A percentile compares a stretch with the other conserved stretches of the same genome.
Conservation (phyloP, 2,113 vertebrate genomes). For the Tachysurus fulvidraco region DNA sequence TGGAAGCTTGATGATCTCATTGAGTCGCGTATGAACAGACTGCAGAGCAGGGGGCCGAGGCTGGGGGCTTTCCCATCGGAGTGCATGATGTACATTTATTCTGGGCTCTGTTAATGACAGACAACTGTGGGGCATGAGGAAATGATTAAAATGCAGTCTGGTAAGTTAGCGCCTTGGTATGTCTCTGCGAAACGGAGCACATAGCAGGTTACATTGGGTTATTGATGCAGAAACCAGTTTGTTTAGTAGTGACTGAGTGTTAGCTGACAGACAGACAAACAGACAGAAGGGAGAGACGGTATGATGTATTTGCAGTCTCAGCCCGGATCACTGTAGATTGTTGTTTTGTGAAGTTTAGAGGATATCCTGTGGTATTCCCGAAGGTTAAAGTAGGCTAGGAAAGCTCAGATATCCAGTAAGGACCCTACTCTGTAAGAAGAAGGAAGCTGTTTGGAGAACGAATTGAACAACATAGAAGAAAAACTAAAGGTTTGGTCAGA, state of each 20-base stretch:
- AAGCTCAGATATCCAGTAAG: background rate
- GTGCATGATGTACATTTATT: background rate
- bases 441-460: background rate
- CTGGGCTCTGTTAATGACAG: background rate
- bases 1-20: too few species aligned
- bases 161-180: background rate
- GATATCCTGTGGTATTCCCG: conserved; percentile 5
- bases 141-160: background rate
- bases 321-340: background rate
- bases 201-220: background rate
- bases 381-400: background rate
- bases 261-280: background rate
- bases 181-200: background rate
- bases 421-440: background rate
- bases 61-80: background rate
- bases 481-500: background rate
- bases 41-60: background rate
- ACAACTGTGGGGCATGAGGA: background rate
- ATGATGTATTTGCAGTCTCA: background rate
- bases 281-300: background rate
- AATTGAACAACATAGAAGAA: background rate
- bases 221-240: background rate
- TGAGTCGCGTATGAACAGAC: too few species aligned
- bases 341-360: background rate
- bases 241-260: background rate